Conservation (phyloP, 2,888 invertebrate genomes). For the Eutolmus rufibarbis region DNA sequence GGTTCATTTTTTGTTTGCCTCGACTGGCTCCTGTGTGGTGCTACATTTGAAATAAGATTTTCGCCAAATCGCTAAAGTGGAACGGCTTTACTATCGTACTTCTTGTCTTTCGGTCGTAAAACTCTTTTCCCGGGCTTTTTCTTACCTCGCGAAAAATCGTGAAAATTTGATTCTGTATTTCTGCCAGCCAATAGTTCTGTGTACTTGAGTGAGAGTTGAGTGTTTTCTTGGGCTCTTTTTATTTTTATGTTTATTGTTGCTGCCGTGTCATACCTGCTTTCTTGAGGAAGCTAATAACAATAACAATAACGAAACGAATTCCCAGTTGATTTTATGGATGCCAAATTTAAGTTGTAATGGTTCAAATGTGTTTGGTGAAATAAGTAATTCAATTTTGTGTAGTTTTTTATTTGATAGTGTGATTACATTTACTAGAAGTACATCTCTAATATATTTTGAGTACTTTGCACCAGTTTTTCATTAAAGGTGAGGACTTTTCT, state of each 20-base stretch:
- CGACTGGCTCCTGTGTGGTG: not conserved
- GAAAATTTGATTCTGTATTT: not conserved
- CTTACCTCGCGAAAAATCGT: not conserved
- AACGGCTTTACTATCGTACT: not conserved
- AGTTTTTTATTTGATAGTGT: not conserved
- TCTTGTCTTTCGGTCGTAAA: not conserved
- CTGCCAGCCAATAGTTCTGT: not conserved
- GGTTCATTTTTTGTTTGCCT: not conserved
- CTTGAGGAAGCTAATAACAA: not conserved
- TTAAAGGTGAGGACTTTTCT: not conserved
- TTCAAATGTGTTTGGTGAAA: not conserved
- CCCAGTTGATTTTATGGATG: not conserved
- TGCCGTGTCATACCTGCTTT: not conserved
- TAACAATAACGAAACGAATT: not conserved
- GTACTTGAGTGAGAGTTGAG: not conserved
- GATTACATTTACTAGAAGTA: not conserved
- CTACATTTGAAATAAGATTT: not conserved
- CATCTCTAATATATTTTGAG: not conserved
- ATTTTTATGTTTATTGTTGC: not conserved
- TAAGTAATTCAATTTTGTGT: not conserved
- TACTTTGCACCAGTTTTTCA: not conserved
- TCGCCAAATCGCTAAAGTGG: not conserved
- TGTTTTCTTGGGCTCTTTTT: not conserved
- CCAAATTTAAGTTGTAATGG: not conserved
- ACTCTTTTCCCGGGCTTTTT: constrained; percentile 22